phyloP scores from a whole-genome alignment of 2,888 invertebrate species.

The Chrysolina oricalcia region DNA sequence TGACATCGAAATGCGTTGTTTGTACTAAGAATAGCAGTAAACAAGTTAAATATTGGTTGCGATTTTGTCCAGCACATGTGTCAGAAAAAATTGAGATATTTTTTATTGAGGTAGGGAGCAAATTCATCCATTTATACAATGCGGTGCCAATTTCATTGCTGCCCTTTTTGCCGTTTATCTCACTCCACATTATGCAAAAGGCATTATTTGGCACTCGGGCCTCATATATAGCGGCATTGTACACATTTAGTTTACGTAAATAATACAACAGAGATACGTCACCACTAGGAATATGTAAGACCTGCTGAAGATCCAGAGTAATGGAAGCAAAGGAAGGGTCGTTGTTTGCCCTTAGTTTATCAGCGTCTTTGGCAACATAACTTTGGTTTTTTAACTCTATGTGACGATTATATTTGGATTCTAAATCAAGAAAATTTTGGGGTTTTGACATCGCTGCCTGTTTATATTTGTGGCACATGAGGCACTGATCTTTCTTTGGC shows the following conservation, averaged over 20 bases:
- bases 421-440: too few species aligned
- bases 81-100: slow-evolving; percentile 33
- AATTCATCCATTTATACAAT: slow-evolving; percentile 43
- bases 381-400: slow-evolving; percentile 7
- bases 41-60: slow-evolving; percentile 44
- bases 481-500: too few species aligned
- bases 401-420: too few species aligned
- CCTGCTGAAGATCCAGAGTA: slow-evolving; percentile 59
- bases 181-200: slow-evolving; percentile 60
- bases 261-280: slow-evolving; percentile 60
- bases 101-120: slow-evolving; percentile 26
- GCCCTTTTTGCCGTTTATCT: slow-evolving; percentile 62
- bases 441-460: too few species aligned
- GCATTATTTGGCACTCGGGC: slow-evolving; percentile 58
- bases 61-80: slow-evolving; percentile 57
- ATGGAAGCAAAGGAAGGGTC: slow-evolving; percentile 55
- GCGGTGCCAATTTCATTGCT: slow-evolving; percentile 62
- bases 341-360: slow-evolving; percentile 50
- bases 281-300: slow-evolving; percentile 59
- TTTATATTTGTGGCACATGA: too few species aligned
- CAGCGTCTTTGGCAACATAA: slow-evolving; percentile 48
- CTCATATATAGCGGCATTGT: slow-evolving; percentile 64
- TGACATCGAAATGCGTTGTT: slow-evolving; percentile 27
- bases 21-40: slow-evolving; percentile 32
- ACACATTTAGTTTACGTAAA: slow-evolving; percentile 59